Base-by-base conservation (phyloP, 2,113 vertebrate species). In the Proteles cristata region DNA sequence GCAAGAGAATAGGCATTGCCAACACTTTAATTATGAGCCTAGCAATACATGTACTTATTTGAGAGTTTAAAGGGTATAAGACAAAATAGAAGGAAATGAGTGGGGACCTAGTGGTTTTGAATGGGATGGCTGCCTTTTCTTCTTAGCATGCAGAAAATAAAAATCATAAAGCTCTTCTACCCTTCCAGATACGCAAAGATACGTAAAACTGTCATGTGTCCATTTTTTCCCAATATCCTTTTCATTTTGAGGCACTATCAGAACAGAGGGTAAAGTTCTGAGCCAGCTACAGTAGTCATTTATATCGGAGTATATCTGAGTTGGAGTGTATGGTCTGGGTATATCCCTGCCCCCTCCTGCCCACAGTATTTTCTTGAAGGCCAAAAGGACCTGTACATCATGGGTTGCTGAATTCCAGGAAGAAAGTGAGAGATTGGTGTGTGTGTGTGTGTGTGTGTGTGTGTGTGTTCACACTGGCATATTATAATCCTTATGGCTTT, bases 11-110 rank as follows among this genome's bases (percentile, higher is more conserved):
- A 84, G 73, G 48, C 76, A 53, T 68, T 96, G 95, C 94, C 95
- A 96, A 23, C 10, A 12, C 65, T 93, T 92, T 89, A 90, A 97
- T 96, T 97, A 96, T 39, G 45, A 96, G 73, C 87, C 53, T 28
- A 76, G 84, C 31, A 65, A 91, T 65, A n/a, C 65, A 63, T 74
- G 55, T 63, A 90, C 48, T 94, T 90, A 77, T 76, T 89, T 82
- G 90, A 90, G 93, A 90, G 66, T 79, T 93, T 65, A 90, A 94
- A 77, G 43, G 31, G n/a, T 93, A 1, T 66, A 83, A 91, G 71
- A 90, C 77, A 82, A 76, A 94, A 43, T 2, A 50, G 39, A 58
- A 17, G 35, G 66, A 39, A 50, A 73, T 43, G 39, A 73, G 50
- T 12, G n/a, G 55, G n/a, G 4, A 45, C 11, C 74, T 89, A 33